Conservation (phyloP, 2,113 vertebrate species). For the Myxocyprinus asiaticus region DNA sequence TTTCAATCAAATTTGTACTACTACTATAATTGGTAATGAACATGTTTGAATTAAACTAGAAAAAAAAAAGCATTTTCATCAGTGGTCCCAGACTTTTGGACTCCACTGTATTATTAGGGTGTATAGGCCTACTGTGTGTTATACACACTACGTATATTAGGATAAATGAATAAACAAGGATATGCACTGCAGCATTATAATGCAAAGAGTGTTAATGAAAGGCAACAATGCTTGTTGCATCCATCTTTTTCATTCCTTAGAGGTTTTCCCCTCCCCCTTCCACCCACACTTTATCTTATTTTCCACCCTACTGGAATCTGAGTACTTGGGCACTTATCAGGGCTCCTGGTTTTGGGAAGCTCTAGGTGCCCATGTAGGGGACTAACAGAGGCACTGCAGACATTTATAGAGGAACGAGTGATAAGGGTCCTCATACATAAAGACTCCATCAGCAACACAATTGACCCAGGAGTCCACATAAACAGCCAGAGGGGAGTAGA, state of each 20-base stretch:
- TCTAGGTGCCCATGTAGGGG: slow-evolving; percentile 75
- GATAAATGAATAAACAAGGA: no score
- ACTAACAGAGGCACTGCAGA: slow-evolving; percentile 52
- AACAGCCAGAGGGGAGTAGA: background rate
- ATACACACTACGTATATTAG: no score
- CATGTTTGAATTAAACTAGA: no score
- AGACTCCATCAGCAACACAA: slow-evolving; percentile 58
- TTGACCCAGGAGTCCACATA: slow-evolving; percentile 47
- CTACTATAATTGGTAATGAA: no score
- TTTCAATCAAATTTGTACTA: no score
- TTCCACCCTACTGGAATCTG: slow-evolving; percentile 65
- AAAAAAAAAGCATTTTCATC: no score
- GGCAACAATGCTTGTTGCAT: no score
- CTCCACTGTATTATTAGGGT: no score
- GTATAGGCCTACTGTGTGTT: no score
- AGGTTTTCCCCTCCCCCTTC: background rate
- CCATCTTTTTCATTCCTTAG: background rate
- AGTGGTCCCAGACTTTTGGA: no score
- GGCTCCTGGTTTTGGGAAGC: slow-evolving; percentile 40
- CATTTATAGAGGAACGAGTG: slow-evolving; percentile 69
- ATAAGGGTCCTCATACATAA: slow-evolving; percentile 74
- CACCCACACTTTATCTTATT: slow-evolving; percentile 14
- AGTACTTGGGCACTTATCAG: slow-evolving; percentile 70
- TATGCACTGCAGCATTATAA: no score
- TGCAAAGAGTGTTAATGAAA: no score